Percentiles rank a stretch among this genome's conserved stretches.
Evolutionary conservation across 2,888 invertebrate genomes (phyloP).

Genomic region (Sinhomidia bicolor): DNA sequence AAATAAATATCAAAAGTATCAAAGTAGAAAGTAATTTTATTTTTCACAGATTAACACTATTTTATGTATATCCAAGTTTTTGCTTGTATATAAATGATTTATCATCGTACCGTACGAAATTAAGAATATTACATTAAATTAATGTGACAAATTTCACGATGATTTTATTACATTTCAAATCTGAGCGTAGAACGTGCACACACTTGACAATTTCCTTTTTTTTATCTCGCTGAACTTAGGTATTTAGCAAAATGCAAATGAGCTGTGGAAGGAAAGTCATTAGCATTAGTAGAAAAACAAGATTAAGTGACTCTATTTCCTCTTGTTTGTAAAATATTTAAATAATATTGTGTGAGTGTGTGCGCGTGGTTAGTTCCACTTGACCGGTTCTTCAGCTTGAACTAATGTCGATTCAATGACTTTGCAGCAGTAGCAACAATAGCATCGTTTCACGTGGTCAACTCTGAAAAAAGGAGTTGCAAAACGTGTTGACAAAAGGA

Average conservation of each 20-base stretch:
- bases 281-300: slow-evolving; percentile 41
- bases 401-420: slow-evolving; percentile 54
- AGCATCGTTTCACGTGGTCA: slow-evolving; percentile 32
- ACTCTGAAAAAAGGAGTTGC: slow-evolving; percentile 26
- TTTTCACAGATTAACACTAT: too few species aligned
- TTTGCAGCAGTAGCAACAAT: neutral
- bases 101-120: too few species aligned
- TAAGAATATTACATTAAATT: too few species aligned
- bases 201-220: neutral
- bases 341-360: too few species aligned
- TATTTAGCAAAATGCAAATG: slow-evolving; percentile 47
- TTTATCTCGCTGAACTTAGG: neutral
- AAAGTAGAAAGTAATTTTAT: too few species aligned
- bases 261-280: slow-evolving; percentile 31
- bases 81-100: too few species aligned
- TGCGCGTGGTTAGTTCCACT: slow-evolving; percentile 37
- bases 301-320: slow-evolving; percentile 24
- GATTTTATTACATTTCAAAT: neutral
- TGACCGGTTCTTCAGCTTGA: slow-evolving; percentile 52
- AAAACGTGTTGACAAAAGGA: slow-evolving; percentile 31
- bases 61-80: too few species aligned
- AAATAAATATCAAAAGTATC: too few species aligned
- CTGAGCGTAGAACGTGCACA: neutral
- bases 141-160: neutral
- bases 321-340: slow-evolving; percentile 5